Base-by-base conservation (phyloP, 2,888 invertebrate species). In the Drosophila quinaria region DNA sequence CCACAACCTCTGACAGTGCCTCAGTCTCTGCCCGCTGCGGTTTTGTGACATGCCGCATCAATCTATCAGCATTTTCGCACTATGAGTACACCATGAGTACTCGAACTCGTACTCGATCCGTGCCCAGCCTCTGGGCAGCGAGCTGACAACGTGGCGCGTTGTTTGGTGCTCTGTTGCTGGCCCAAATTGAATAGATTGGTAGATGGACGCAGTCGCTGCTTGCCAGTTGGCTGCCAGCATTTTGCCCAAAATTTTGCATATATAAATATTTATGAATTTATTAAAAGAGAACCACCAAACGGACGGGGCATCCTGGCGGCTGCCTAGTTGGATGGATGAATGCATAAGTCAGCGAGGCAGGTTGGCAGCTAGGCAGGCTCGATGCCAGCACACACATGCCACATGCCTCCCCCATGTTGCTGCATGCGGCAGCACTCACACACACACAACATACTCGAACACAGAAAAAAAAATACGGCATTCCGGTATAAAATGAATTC, bases 231-330 rank as follows among this genome's bases (percentile, higher is more conserved):
- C 71, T 78, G 84, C 71, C 77, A 73, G 82, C 78, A 77, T 87
- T 89, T 85, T 85, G 56, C 60, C 61, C 63, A 80, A 86, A 87
- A 83, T 92, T 91, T 92, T 91, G 92, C 92, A 92, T 92, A 89
- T 86, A 92, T 92, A 92, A 92, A 92, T 92, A 92, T 92, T 92
- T 92, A 92, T 92, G 92, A 90, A 92, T 95, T 91, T 95, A 95
- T 92, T 95, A 90, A 91, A 89, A 90, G 86, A 75, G 86, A 84
- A 78, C 80, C 79, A 78, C 80, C 54, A 33, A 19, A 55, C 31
- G 42, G 31, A 78, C 65, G 61, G 15, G 17, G 29, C 13, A 31
- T 10, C 71, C 70, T 72, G 74, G 78, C 70, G 74, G 72, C 80
- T 74, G 76, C 73, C 74, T 87, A 66, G 76, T 62, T 73, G 75